Evolutionary conservation across 1,140 invertebrate species (phyloP), one percentile per base, ranked within the genome.

Genomic region (Dendrolimus punctatus): DNA sequence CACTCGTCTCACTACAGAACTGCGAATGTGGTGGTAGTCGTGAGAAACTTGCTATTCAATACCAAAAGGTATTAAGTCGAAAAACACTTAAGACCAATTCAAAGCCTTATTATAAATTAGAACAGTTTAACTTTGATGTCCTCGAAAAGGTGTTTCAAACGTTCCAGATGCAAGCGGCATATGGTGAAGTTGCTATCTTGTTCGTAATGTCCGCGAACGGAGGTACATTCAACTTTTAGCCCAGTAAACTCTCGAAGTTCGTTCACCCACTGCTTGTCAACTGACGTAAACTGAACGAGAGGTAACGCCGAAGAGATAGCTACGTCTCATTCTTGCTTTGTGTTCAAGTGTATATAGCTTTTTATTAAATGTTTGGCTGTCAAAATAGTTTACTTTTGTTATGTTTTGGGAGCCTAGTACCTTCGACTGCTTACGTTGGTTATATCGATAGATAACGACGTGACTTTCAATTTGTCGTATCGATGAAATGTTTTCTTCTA

Each of bases 211-310:
- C 83, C 80, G 83, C 83, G 83, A 84, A 83, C 80, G 80, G 76
- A 76, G 80, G 80, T 86, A 86, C 83, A 76, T 86, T 86, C 80
- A 86, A 86, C 83, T 86, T 86, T 86, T 86, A 86, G 83, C 83
- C 83, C 78, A 86, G 83, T 86, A 86, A 86, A 86, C 83, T 86
- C 82, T 68, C 75, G 61, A 73, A 81, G 83, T 84, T 86, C 83
- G 72, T 84, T 86, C 83, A 86, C 83, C 83, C 83, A 86, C 57
- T 86, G 73, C 82, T 86, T 86, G 82, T 86, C 80, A 86, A 86
- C 79, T 86, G 76, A 84, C 80, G 80, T 82, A 81, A 71, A 74
- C 55, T 55, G 71, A 86, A 58, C 44, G 51, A 56, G 54, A 60
- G 58, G 64, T 53, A 51, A 58, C 23, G 60, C 69, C 57, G 58